These are phyloP conservation scores for Anarhynchus alexandrinus DNA, from an alignment of 2,113 vertebrate species.

Conservation along the genomic window DNA sequence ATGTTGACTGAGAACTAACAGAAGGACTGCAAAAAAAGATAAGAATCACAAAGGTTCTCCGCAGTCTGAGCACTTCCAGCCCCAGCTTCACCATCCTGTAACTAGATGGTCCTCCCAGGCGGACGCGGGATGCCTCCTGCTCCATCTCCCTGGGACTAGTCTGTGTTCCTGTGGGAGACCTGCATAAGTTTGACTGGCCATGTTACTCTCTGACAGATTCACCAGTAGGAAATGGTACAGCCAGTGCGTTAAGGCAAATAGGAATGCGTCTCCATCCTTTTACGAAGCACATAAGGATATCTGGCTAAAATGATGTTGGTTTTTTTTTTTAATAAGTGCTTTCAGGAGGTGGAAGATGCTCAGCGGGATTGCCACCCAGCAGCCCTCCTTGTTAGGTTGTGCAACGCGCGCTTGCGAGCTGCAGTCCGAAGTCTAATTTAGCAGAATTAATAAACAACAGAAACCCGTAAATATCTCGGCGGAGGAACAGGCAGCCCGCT, in stretches of 20 bases:
- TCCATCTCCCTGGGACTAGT: not conserved
- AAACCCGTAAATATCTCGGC: not conserved
- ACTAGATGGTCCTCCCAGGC: not conserved
- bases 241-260: not conserved
- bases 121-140: not conserved
- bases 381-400: not conserved
- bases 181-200: not conserved
- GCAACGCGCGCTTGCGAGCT: not conserved
- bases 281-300: accelerated
- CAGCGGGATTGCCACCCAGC: not conserved
- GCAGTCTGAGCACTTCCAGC: not conserved
- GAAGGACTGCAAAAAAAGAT: not conserved
- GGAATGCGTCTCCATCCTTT: not conserved
- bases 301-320: not conserved
- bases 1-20: not conserved
- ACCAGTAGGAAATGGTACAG: not conserved
- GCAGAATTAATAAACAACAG: not conserved
- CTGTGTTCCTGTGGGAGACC: accelerated
- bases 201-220: not conserved
- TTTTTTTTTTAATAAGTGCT: not conserved
- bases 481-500: not conserved
- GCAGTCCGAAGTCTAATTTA: not conserved
- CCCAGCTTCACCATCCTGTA: not conserved
- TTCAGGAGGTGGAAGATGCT: not conserved
- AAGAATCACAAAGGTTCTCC: not conserved